A percentile compares a stretch with the other conserved stretches of the same genome.
Evolutionary conservation across 2,888 invertebrate species (phyloP).

Genomic region (Mellilla xanthometata): DNA sequence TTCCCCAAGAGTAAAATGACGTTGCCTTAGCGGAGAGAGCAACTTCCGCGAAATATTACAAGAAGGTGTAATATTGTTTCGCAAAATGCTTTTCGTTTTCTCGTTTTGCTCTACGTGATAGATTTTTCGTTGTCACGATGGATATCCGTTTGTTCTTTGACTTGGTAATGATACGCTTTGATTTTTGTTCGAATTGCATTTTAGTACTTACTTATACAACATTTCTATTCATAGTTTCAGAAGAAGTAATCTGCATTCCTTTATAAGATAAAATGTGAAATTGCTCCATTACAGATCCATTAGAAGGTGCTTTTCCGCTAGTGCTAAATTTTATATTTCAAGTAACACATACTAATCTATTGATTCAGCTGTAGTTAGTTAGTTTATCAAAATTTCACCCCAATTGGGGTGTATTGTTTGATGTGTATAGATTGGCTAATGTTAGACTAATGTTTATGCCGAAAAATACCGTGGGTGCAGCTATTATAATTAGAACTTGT

Average conservation of each 20-base stretch:
- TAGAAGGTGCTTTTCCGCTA: neutral
- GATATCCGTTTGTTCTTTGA: neutral
- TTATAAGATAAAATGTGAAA: neutral
- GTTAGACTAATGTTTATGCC: no score
- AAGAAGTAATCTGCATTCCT: neutral
- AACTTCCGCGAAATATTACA: slow-evolving; percentile 26
- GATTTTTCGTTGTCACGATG: slow-evolving; percentile 2
- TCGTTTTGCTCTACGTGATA: neutral
- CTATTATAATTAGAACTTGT: no score
- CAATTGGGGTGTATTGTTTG: no score
- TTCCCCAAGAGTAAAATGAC: slow-evolving; percentile 53
- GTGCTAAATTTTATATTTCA: no score
- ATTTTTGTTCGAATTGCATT: neutral
- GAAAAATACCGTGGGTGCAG: no score
- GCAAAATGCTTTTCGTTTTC: slow-evolving; percentile 12
- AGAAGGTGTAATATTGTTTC: slow-evolving; percentile 21
- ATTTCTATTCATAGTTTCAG: no score
- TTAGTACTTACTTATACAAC: no score
- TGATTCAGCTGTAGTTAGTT: no score
- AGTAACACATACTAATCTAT: no score
- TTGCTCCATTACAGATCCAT: slow-evolving; percentile 2
- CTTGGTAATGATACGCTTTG: neutral
- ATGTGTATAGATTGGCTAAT: no score
- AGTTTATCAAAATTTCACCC: no score
- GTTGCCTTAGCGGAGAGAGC: slow-evolving; percentile 31